Conservation (phyloP, 2,888 invertebrate species). For the Papilio gigon region DNA sequence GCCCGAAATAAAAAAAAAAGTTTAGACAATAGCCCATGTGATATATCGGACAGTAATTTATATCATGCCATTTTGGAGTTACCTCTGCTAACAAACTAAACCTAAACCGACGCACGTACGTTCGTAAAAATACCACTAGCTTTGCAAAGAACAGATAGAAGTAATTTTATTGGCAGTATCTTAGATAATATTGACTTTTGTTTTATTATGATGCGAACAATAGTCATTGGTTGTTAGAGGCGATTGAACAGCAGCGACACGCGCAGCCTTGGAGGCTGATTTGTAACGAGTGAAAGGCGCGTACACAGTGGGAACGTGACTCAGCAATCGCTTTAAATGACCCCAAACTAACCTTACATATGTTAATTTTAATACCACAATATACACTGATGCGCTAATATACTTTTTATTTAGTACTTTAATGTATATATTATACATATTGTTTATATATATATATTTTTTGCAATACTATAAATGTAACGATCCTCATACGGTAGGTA, state of each 20-base stretch:
- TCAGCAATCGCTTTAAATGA: slow-evolving; percentile 61
- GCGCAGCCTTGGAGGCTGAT: slow-evolving; percentile 71
- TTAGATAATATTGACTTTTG: slow-evolving; percentile 19
- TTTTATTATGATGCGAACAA: slow-evolving; percentile 53
- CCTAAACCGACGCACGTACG: too few species aligned
- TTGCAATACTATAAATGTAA: too few species aligned
- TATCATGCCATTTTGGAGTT: too few species aligned
- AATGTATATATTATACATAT: background rate
- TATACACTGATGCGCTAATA: background rate
- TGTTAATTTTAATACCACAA: slow-evolving; percentile 3
- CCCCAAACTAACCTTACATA: slow-evolving; percentile 34
- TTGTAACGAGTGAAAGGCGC: slow-evolving; percentile 77
- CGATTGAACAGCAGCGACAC: slow-evolving; percentile 60
- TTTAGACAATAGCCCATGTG: too few species aligned
- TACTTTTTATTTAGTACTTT: background rate
- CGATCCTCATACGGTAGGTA: too few species aligned
- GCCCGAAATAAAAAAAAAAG: too few species aligned
- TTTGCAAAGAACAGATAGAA: too few species aligned
- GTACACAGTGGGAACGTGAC: slow-evolving; percentile 62
- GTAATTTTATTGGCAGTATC: too few species aligned
- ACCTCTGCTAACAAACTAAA: too few species aligned
- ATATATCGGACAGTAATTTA: too few species aligned
- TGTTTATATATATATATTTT: background rate
- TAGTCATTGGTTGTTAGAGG: slow-evolving; percentile 54
- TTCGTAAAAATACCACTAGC: too few species aligned